Evolutionary conservation across 2,797 vertebrate genomes (phyloP).

Genomic region (Diplodus puntazzo): DNA sequence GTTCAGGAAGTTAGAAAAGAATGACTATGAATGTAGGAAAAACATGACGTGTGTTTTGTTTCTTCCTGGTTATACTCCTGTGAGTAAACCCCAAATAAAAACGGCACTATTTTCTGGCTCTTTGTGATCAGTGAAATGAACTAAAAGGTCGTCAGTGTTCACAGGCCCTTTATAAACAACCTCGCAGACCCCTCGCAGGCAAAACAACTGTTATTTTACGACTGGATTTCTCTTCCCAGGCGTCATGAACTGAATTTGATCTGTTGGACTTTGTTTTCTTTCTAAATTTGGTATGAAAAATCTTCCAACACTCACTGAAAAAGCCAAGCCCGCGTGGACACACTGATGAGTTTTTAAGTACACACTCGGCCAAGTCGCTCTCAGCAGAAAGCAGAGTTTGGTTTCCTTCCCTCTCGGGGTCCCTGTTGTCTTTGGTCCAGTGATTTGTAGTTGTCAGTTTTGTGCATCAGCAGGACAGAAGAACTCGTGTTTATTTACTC

Average conservation of each 20-base stretch:
- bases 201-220: conserved; percentile 65
- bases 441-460: conserved; percentile 32
- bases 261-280: conserved; percentile 64
- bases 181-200: conserved; percentile 45
- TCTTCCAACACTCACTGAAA: conserved; percentile 38
- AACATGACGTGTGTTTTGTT: conserved; percentile 18
- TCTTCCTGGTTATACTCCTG: neutral
- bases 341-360: conserved; percentile 68
- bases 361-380: conserved; percentile 49
- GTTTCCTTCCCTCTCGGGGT: conserved; percentile 51
- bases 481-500: conserved; percentile 37
- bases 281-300: conserved; percentile 69
- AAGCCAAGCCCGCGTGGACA: conserved; percentile 51
- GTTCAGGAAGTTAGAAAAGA: conserved; percentile 25
- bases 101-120: neutral
- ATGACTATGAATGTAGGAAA: neutral
- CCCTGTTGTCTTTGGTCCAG: conserved; percentile 53
- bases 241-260: conserved; percentile 65
- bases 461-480: conserved; percentile 19
- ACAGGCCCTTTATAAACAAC: conserved; percentile 51
- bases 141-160: conserved; percentile 43
- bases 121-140: conserved; percentile 24
- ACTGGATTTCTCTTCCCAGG: conserved; percentile 64
- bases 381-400: conserved; percentile 51
- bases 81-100: conserved; percentile 15